A percentile compares a stretch with the other conserved stretches of the same genome.
Evolutionary conservation across 2,797 vertebrate species (phyloP).

Genomic region (Australoheros facetus): DNA sequence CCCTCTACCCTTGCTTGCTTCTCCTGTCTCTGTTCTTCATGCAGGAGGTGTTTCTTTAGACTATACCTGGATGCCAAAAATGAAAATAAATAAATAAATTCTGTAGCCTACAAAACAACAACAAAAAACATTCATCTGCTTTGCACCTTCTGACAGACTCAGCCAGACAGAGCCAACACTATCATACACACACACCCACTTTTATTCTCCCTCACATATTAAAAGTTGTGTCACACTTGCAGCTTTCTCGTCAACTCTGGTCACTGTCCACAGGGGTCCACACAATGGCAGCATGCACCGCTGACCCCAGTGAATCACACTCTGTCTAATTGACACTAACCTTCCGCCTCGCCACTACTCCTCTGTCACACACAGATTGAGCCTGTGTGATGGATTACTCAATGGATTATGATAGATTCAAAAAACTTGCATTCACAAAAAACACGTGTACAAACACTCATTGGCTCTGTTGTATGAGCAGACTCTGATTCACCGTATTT

Average conservation of each 20-base stretch:
- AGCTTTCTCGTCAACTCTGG: conserved; percentile 26
- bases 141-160: conserved; percentile 19
- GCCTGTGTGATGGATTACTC: conserved; percentile 65
- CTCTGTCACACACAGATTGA: conserved; percentile 60
- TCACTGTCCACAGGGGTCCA: conserved; percentile 27
- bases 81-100: background rate
- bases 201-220: conserved; percentile 6
- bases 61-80: background rate
- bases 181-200: background rate
- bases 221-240: conserved; percentile 28
- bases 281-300: conserved; percentile 40
- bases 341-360: conserved; percentile 34
- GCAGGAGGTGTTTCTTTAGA: conserved; percentile 2
- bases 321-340: conserved; percentile 50
- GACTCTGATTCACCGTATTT: conserved; percentile 13
- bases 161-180: background rate
- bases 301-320: conserved; percentile 57
- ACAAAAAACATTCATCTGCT: conserved; percentile 12
- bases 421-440: conserved; percentile 29
- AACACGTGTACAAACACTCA: conserved; percentile 27
- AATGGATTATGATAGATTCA: conserved; percentile 70
- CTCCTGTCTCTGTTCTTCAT: background rate
- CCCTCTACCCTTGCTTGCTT: background rate
- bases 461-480: conserved; percentile 3
- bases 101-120: conserved; percentile 4